Evolutionary conservation across 2,797 vertebrate species (phyloP), one percentile per base, ranked within the genome.

Genomic region (Rhadinocentrus ornatus): DNA sequence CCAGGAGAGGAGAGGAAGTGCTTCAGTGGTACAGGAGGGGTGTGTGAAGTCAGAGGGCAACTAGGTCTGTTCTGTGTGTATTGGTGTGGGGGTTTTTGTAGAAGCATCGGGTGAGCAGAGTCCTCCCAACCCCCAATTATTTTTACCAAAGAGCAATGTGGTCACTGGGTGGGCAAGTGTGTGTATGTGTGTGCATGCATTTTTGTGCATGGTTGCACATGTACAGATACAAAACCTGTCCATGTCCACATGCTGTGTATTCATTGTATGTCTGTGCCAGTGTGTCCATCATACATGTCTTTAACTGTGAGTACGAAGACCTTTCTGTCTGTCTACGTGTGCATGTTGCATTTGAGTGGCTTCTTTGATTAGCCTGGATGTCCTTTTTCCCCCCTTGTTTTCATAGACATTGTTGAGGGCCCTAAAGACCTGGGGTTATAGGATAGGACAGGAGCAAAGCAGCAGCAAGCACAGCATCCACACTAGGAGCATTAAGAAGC

Each of bases 291-390:
- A 53, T 71, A 60, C 78, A 60, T 70, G 37, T 73, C 37, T 56
- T 35, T 68, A 65, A 62, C 68, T 71, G 56, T 58, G 55, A 75
- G 58, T 66, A 75, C 62, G 53, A 59, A 62, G 80, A 74, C 65
- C 76, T 79, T 75, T 74, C 77, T 75, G 76, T 35, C 31, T 24
- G 55, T 71, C 78, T 70, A 81, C 83, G 75, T 85, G 82, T 81
- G 85, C 86, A 81, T 88, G 84, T 90, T 84, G 89, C 90, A 91
- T 94, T 91, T 92, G 86, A 91, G 89, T 88, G 87, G 91, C 91
- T 92, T 93, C 93, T 94, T 94, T 92, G 93, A 92, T 93, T 93
- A 93, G 91, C 92, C 85, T 84, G 81, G 82, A 81, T 62, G 16
- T 75, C 83, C 90, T 90, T 37, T 55, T 37, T 20, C n/a, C 20